Evolutionary conservation across 2,797 vertebrate species (phyloP).

Genomic region (Okamejei kenojei): DNA sequence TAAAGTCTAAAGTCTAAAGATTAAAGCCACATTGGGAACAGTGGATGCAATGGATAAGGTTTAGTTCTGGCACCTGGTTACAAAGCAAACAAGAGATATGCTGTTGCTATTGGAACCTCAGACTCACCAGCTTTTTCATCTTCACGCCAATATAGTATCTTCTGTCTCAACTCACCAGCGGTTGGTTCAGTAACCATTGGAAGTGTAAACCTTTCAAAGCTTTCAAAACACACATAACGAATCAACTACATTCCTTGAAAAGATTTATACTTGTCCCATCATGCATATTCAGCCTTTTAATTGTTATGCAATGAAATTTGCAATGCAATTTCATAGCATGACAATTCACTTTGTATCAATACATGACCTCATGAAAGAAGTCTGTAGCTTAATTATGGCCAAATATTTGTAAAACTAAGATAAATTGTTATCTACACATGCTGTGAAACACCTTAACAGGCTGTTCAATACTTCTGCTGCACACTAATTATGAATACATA

Average conservation of each 20-base stretch:
- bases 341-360: background rate
- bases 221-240: no score
- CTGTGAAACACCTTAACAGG: no score
- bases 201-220: no score
- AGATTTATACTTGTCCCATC: background rate
- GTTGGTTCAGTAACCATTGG: background rate
- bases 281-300: background rate
- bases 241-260: no score
- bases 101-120: background rate
- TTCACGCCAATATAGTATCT: background rate
- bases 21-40: no score
- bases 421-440: no score
- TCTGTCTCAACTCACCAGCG: background rate
- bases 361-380: background rate
- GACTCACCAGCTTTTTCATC: background rate
- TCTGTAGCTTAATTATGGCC: background rate
- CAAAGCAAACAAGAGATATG: background rate
- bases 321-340: background rate
- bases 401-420: no score
- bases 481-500: no score
- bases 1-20: no score
- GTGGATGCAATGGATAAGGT: background rate
- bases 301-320: background rate
- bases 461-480: no score
- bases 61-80: background rate